Conservation (phyloP, 2,888 invertebrate species). For the Rotaria magnacalcarata region DNA sequence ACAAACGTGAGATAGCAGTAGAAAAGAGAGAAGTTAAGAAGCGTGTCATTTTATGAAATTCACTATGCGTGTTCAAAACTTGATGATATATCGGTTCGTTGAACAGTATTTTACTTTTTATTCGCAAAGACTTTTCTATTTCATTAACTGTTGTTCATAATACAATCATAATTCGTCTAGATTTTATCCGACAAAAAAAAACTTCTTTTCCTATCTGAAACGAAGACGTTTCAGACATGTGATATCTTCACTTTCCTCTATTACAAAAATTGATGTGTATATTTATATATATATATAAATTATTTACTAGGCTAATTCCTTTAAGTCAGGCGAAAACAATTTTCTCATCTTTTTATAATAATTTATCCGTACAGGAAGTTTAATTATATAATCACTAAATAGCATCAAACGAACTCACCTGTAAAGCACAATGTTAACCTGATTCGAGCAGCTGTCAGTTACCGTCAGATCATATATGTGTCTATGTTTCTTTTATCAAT, state of each 20-base stretch:
- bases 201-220: too few species aligned
- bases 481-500: neutral
- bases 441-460: neutral
- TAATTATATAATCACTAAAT: neutral
- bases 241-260: neutral
- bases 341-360: neutral
- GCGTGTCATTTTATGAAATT: neutral
- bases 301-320: neutral
- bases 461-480: neutral
- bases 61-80: neutral
- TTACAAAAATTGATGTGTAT: neutral
- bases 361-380: conserved; percentile 1
- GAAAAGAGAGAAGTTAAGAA: neutral
- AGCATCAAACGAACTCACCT: neutral
- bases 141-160: neutral
- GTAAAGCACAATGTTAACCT: neutral
- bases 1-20: neutral
- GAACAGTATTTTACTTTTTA: neutral
- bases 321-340: neutral
- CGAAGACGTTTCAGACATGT: neutral
- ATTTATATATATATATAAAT: neutral
- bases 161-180: neutral
- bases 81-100: neutral
- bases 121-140: neutral
- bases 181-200: neutral